Percentiles rank a stretch among this genome's conserved stretches.
These are phyloP conservation scores for Psilopogon haemacephalus DNA, from an alignment of 2,113 vertebrate species.

Conservation along the genomic window DNA sequence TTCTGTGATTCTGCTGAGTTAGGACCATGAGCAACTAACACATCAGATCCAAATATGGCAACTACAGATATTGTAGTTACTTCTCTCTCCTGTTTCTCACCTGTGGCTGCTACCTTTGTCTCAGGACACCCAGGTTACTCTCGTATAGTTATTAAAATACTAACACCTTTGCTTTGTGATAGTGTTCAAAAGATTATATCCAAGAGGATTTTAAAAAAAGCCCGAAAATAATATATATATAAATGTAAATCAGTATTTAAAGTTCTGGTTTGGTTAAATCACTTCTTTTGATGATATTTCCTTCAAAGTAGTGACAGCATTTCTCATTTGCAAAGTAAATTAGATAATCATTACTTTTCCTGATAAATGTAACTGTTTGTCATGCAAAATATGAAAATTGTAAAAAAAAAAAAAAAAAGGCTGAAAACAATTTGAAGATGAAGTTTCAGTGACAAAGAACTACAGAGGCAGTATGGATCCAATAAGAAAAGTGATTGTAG, in stretches of 20 bases:
- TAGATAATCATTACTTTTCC: neutral
- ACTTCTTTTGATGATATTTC: neutral
- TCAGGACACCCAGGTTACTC: too few species aligned
- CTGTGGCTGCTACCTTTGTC: neutral
- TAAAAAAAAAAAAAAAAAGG: constrained; percentile 33
- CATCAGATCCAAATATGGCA: neutral
- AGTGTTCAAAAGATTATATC: neutral
- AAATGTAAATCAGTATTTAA: neutral
- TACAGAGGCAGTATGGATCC: constrained; percentile 72
- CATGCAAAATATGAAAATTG: constrained; percentile 31
- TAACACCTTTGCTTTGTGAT: neutral
- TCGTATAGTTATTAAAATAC: neutral
- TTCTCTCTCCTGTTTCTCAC: neutral
- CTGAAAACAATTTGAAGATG: constrained; percentile 49
- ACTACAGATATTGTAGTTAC: neutral
- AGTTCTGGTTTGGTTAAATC: neutral
- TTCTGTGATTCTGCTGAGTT: neutral
- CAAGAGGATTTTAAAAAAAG: too few species aligned
- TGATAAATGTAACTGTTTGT: neutral
- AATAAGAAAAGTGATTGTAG: constrained; percentile 74
- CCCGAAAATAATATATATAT: neutral
- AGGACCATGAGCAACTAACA: neutral
- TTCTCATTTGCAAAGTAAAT: neutral
- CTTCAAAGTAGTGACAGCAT: neutral
- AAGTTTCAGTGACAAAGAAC: constrained; percentile 68